Conservation (phyloP, 2,888 invertebrate species). For the Parasteatoda lunata region DNA sequence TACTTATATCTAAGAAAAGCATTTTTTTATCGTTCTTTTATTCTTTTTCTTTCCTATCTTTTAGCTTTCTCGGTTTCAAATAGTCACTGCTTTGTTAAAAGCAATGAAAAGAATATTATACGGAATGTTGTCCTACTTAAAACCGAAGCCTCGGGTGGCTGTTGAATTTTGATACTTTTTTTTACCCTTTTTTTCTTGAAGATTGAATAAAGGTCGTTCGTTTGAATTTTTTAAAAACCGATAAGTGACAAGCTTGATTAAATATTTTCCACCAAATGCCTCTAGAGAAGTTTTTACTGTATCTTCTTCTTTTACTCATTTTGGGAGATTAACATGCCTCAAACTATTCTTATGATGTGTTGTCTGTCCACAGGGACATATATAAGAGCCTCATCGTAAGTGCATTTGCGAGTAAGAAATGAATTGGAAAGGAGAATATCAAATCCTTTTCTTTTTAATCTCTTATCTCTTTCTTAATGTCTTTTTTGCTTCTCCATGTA, state of each 20-base stretch:
- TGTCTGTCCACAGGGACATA: conserved; percentile 13
- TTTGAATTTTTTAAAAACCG: conserved; percentile 52
- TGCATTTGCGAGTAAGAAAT: neutral
- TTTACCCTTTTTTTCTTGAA: conserved; percentile 35
- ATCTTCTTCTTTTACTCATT: conserved; percentile 14
- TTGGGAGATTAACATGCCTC: conserved; percentile 36
- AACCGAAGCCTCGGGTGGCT: conserved; percentile 23
- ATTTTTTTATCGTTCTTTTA: conserved; percentile 24
- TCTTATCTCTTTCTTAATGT: neutral
- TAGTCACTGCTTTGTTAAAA: conserved; percentile 26
- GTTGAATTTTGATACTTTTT: conserved; percentile 29
- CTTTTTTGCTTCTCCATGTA: no score
- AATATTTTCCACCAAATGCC: conserved; percentile 57
- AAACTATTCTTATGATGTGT: conserved; percentile 19
- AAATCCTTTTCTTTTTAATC: neutral
- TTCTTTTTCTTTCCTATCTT: conserved; percentile 23
- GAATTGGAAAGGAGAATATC: neutral
- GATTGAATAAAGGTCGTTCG: conserved; percentile 59
- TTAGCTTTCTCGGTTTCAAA: conserved; percentile 36
- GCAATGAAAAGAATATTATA: conserved; percentile 50
- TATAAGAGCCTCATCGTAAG: conserved; percentile 8
- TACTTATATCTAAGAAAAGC: conserved; percentile 37
- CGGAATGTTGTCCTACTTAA: conserved; percentile 46
- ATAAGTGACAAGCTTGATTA: conserved; percentile 62
- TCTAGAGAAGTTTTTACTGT: conserved; percentile 23